A percentile compares a stretch with the other conserved stretches of the same genome.
Conservation (phyloP, 2,888 invertebrate genomes). For the Achlya flavicornis region DNA sequence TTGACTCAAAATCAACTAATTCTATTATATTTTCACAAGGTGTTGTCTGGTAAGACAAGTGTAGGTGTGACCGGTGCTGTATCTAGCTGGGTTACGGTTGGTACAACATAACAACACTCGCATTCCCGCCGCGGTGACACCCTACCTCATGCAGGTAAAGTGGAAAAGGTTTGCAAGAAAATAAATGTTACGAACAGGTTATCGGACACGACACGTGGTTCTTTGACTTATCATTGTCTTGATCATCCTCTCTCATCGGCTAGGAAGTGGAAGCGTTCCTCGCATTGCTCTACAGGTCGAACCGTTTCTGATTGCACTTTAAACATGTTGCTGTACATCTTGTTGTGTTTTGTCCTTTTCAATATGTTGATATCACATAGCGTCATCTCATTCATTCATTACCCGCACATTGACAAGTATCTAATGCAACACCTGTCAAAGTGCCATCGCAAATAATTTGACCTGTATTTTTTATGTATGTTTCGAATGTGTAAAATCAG, state of each 20-base stretch:
- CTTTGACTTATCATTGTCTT: slow-evolving; percentile 73
- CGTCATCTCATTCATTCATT: slow-evolving; percentile 16
- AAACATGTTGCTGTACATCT: not conserved
- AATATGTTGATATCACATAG: slow-evolving; percentile 19
- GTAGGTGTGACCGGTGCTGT: slow-evolving; percentile 81
- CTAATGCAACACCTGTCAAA: not conserved
- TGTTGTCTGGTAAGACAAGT: slow-evolving; percentile 82
- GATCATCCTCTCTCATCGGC: slow-evolving; percentile 72
- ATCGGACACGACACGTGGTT: slow-evolving; percentile 66
- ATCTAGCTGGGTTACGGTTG: slow-evolving; percentile 76
- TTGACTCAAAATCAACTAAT: slow-evolving; percentile 82
- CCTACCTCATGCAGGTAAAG: slow-evolving; percentile 76
- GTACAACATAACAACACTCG: slow-evolving; percentile 71
- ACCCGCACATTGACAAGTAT: slow-evolving; percentile 11
- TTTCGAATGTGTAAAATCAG: slow-evolving; percentile 11
- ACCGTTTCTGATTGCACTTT: not conserved
- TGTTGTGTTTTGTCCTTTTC: slow-evolving; percentile 17
- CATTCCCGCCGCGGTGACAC: slow-evolving; percentile 67
- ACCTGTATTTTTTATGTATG: not conserved
- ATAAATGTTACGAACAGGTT: slow-evolving; percentile 66
- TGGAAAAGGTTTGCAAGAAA: slow-evolving; percentile 77
- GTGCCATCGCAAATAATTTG: slow-evolving; percentile 7
- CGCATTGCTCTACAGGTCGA: slow-evolving; percentile 35
- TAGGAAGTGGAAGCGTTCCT: slow-evolving; percentile 80
- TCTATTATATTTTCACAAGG: slow-evolving; percentile 83